Evolutionary conservation across 2,797 vertebrate genomes (phyloP).

Genomic region (Rhynchotus rufescens): DNA sequence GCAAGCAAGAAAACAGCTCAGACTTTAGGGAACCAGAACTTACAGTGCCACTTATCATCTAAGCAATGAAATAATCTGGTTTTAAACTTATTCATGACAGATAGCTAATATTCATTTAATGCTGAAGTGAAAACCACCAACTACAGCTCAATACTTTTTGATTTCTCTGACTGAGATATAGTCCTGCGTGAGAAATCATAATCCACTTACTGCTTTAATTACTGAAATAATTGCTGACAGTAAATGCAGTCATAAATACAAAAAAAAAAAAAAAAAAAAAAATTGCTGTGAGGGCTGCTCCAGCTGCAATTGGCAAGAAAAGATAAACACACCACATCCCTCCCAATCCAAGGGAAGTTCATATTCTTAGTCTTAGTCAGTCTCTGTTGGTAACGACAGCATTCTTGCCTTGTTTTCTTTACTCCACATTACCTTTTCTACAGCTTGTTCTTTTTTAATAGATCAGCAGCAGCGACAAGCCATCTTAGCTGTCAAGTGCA

Average conservation of each 20-base stretch:
- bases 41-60: neutral
- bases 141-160: neutral
- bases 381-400: neutral
- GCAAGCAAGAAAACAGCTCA: neutral
- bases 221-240: slow-evolving; percentile 19
- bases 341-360: neutral
- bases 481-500: neutral
- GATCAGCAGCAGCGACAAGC: neutral
- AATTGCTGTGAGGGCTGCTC: neutral
- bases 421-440: neutral
- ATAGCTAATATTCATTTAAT: neutral
- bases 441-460: neutral
- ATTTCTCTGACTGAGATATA: neutral
- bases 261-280: neutral
- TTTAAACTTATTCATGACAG: neutral
- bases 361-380: neutral
- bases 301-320: neutral
- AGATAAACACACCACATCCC: neutral
- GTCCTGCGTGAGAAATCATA: neutral
- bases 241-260: neutral
- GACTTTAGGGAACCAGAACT: neutral
- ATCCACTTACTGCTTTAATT: neutral
- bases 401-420: neutral
- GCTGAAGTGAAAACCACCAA: neutral
- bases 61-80: neutral